Percentiles rank a stretch among this genome's conserved stretches.
Evolutionary conservation across 2,888 invertebrate species (phyloP).

Genomic region (Caenorhabditis panamensis): DNA sequence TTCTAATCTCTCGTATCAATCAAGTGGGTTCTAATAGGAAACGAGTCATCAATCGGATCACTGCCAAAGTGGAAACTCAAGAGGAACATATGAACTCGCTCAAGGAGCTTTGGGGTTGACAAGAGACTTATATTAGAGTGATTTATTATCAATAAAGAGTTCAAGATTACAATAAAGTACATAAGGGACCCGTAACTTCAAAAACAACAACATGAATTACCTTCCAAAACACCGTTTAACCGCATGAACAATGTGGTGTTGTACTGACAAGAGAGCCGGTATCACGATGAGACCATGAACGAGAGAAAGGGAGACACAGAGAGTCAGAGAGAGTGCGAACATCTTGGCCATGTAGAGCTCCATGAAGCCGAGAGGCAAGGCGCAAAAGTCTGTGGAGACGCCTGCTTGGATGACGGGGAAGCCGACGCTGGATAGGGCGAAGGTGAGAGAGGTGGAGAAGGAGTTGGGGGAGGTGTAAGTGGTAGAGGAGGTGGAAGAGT

Average conservation of each 20-base stretch:
- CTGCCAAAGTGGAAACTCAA: slow-evolving; percentile 52
- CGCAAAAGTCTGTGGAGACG: slow-evolving; percentile 71
- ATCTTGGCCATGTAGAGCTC: slow-evolving; percentile 70
- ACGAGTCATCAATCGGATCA: slow-evolving; percentile 55
- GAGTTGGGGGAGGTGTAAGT: slow-evolving; percentile 41
- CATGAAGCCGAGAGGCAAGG: slow-evolving; percentile 68
- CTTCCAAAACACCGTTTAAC: slow-evolving; percentile 24
- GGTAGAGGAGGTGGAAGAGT: slow-evolving; percentile 21
- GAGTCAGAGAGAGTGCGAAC: slow-evolving; percentile 64
- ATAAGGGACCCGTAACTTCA: slow-evolving; percentile 45
- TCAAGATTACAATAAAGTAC: slow-evolving; percentile 33
- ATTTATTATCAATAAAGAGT: not conserved
- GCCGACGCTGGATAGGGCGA: slow-evolving; percentile 63
- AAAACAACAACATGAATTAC: slow-evolving; percentile 1
- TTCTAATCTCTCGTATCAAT: slow-evolving; percentile 49
- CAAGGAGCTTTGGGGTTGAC: slow-evolving; percentile 54
- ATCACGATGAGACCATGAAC: slow-evolving; percentile 69
- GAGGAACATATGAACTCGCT: slow-evolving; percentile 60
- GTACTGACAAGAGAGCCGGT: slow-evolving; percentile 66
- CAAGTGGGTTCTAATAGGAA: slow-evolving; percentile 56
- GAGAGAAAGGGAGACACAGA: slow-evolving; percentile 70
- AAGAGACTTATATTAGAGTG: no score
- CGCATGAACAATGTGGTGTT: slow-evolving; percentile 38
- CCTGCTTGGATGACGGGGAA: slow-evolving; percentile 76
- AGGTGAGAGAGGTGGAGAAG: slow-evolving; percentile 47